Evolutionary conservation across 2,888 invertebrate genomes (phyloP).

Genomic region (Stratiomys singularior): DNA sequence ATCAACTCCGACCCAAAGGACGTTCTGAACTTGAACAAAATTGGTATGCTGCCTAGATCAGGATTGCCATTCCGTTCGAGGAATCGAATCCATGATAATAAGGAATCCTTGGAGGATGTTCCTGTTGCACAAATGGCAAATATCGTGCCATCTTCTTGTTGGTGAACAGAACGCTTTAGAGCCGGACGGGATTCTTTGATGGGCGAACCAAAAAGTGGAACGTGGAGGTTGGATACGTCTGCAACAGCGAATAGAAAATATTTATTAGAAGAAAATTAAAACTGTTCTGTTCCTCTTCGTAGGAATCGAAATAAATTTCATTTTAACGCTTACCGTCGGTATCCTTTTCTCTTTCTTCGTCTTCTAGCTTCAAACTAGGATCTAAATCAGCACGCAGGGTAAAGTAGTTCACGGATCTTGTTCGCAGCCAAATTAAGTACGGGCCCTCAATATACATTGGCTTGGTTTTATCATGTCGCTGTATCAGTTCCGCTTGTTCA

Average conservation of each 20-base stretch:
- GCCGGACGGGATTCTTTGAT: conserved; percentile 64
- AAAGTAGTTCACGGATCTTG: conserved; percentile 84
- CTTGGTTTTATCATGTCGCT: conserved; percentile 70
- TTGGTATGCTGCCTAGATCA: conserved; percentile 76
- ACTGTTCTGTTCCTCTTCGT: neutral
- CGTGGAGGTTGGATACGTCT: conserved; percentile 78
- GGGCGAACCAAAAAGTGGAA: conserved; percentile 68
- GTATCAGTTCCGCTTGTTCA: conserved; percentile 76
- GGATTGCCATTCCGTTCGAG: conserved; percentile 82
- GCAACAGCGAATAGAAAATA: conserved; percentile 44
- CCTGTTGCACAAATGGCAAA: conserved; percentile 91
- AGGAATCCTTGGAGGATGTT: conserved; percentile 87
- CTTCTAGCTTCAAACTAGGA: conserved; percentile 59
- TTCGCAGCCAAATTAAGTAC: conserved; percentile 80
- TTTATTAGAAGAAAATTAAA: conserved; percentile 5
- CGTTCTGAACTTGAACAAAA: conserved; percentile 83
- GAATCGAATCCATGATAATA: conserved; percentile 90
- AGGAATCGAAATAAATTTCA: neutral
- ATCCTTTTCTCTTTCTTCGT: conserved; percentile 70
- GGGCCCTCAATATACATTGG: conserved; percentile 88
- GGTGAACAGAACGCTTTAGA: conserved; percentile 79
- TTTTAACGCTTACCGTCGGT: conserved; percentile 70
- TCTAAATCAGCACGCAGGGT: conserved; percentile 78
- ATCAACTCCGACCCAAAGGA: conserved; percentile 60
- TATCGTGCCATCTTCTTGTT: conserved; percentile 92